A percentile compares a stretch with the other conserved stretches of the same genome.
phyloP scores from a whole-genome alignment of 2,113 vertebrate species.

The Myiopsitta monachus region DNA sequence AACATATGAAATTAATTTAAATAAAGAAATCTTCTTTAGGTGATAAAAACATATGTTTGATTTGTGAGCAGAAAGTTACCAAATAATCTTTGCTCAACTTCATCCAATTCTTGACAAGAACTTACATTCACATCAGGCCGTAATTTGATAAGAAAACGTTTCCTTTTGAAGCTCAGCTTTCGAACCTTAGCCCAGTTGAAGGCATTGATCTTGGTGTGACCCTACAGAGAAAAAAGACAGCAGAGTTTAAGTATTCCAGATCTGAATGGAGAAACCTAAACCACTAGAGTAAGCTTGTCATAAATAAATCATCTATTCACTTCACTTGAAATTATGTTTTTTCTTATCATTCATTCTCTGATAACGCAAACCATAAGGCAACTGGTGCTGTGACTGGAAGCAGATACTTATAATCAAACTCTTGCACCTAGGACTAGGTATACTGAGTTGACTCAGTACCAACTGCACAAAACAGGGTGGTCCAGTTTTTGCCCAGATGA shows the following conservation, averaged over 20 bases:
- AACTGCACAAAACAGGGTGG: not conserved
- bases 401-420: not conserved
- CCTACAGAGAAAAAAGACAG: slow-evolving; percentile 72
- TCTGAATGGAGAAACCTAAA: not conserved
- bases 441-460: not conserved
- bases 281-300: not conserved
- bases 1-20: not conserved
- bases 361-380: not conserved
- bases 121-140: slow-evolving; percentile 93
- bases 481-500: not conserved
- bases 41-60: not conserved
- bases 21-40: not conserved
- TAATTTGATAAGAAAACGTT: slow-evolving; percentile 95
- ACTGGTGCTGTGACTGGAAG: not conserved
- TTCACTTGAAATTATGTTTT: not conserved
- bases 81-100: not conserved
- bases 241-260: not conserved
- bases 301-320: not conserved
- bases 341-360: not conserved
- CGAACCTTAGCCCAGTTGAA: slow-evolving; percentile 99
- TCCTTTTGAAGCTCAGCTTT: slow-evolving; percentile 98
- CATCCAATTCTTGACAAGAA: not conserved
- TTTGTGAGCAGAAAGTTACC: not conserved
- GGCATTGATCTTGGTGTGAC: slow-evolving; percentile 93
- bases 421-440: not conserved